Evolutionary conservation across 2,888 invertebrate genomes (phyloP).

Genomic region (Busseola fusca): DNA sequence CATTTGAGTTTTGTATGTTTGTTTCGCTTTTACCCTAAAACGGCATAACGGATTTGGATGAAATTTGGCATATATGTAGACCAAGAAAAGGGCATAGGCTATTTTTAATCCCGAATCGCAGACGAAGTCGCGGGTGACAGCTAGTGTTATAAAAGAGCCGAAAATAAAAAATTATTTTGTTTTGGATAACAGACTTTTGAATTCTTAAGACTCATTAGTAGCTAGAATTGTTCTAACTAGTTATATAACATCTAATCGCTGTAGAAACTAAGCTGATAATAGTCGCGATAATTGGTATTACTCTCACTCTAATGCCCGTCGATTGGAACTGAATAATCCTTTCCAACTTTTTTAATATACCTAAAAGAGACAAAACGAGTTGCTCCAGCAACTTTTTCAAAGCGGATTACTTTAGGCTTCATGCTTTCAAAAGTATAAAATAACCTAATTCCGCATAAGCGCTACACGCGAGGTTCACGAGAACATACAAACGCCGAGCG

Average conservation of each 20-base stretch:
- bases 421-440: conserved; percentile 60
- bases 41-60: not conserved
- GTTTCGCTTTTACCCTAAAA: not conserved
- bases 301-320: not conserved
- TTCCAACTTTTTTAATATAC: conserved; percentile 36
- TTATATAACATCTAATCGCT: conserved; percentile 1
- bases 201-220: not conserved
- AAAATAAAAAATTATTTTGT: not conserved
- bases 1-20: no score
- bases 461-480: conserved; percentile 47
- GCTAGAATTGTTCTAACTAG: not conserved
- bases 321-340: conserved; percentile 34
- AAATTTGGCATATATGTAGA: not conserved
- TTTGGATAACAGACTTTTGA: not conserved
- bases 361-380: conserved; percentile 37
- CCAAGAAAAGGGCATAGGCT: not conserved
- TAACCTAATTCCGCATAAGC: conserved; percentile 56
- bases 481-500: conserved; percentile 53
- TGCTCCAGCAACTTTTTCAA: conserved; percentile 41
- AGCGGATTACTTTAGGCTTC: conserved; percentile 57
- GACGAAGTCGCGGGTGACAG: not conserved
- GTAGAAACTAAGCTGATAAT: conserved; percentile 13
- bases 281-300: conserved; percentile 10
- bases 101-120: not conserved
- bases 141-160: not conserved